Base-by-base conservation (phyloP, 2,797 vertebrate species). In the Urocyon cinereoargenteus region DNA sequence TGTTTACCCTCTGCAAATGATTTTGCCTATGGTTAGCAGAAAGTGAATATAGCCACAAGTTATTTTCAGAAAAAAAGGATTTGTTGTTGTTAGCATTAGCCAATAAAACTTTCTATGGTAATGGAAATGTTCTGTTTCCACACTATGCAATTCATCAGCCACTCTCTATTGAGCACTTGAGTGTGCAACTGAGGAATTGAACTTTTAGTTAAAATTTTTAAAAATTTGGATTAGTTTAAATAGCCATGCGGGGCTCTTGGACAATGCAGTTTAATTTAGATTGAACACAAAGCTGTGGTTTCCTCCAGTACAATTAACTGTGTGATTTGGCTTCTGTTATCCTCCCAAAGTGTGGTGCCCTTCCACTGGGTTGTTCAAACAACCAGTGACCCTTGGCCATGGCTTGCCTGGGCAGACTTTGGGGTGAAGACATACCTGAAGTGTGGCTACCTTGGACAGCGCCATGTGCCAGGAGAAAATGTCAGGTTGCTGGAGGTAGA, bases 361-460 rank as follows among this genome's bases (percentile, higher is more conserved):
- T 82, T 66, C n/a, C 26, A 4, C 10, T 73, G 49, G 6, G 14
- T n/a, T 49, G 61, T 77, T 40, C 53, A 55, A 26, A 61, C 40
- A 62, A 34, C 45, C 51, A 5, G 3, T 21, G 26, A 36, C 55
- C 10, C 24, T 78, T 78, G 78, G 11, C 26, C 7, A 0, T n/a
- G 28, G 15, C 19, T 3, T 8, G 4, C 34, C 6, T 78, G 22
- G 53, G 34, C 34, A 31, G 45, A 68, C 12, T 5, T 1, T 18
- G 26, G 64, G 45, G 40, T 85, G n/a, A 49, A 24, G 11, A 55
- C 36, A 24, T 15, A 57, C 53, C 78, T 64, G 31, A 55, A 4
- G 45, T 77, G 6, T 1, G 85, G 14, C n/a, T 96, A 93, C 95
- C 94, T 96, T 96, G 94, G 96, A 97, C 90, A 97, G 90, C 61